Evolutionary conservation across 1,140 invertebrate species (phyloP).

Genomic region (Rhyacophila brunnea): DNA sequence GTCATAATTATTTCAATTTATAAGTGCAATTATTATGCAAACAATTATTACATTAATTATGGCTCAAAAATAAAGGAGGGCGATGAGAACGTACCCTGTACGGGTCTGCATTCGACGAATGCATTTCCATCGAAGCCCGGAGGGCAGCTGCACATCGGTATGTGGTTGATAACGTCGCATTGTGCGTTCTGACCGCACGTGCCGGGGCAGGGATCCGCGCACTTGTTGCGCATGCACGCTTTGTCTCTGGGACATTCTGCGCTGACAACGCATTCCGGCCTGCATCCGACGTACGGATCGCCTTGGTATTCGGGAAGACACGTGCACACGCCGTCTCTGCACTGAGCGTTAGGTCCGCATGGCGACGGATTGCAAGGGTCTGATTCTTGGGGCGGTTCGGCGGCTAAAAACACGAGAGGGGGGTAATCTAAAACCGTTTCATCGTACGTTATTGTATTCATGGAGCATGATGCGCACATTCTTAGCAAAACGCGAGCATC

Average conservation of each 20-base stretch:
- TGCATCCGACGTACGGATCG: constrained; percentile 66
- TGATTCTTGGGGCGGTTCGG: constrained; percentile 37
- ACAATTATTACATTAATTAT: not conserved
- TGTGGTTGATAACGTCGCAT: constrained; percentile 69
- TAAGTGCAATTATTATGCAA: not conserved
- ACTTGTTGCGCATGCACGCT: constrained; percentile 70
- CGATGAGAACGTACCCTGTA: constrained; percentile 44
- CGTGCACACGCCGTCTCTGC: constrained; percentile 60
- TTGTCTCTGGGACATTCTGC: constrained; percentile 65
- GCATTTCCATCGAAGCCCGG: constrained; percentile 62
- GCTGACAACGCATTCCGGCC: constrained; percentile 69
- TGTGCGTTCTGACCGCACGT: constrained; percentile 66
- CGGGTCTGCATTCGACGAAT: constrained; percentile 58
- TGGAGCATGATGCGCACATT: too few relatives aligned
- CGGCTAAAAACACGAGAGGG: constrained; percentile 54
- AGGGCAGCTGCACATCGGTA: constrained; percentile 70
- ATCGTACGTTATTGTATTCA: too few relatives aligned
- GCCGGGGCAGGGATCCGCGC: constrained; percentile 66
- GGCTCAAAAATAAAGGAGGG: too few relatives aligned
- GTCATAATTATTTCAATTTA: too few relatives aligned
- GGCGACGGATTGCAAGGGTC: constrained; percentile 67
- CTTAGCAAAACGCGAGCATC: constrained; percentile 40
- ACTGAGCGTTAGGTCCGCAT: constrained; percentile 65
- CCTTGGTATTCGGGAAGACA: constrained; percentile 68
- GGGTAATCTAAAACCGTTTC: not conserved